Base-by-base conservation (phyloP, 1,140 invertebrate species). In the Aphidius ervi region DNA sequence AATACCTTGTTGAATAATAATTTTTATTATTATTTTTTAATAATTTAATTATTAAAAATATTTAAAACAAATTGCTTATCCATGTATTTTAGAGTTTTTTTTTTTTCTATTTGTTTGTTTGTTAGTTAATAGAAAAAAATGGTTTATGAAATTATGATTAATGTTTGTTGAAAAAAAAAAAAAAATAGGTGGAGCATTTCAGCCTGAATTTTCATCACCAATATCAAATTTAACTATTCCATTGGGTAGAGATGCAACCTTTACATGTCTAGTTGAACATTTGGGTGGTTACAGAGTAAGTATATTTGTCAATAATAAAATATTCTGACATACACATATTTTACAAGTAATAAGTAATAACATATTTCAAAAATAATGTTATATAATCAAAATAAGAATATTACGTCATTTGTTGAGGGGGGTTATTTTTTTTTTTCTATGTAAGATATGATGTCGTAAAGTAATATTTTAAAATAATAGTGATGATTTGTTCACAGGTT, bases 281-380 rank as follows among this genome's bases (percentile, higher is more conserved):
- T 84, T 95, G 65, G 92, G 92, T 52, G 90, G 90, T 71, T 95
- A 94, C 81, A 90, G 92, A 82, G 93, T 94, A 84, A 88, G 87
- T 83, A 56, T 42, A 31, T 53, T 55, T 31, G 57, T 59, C 45
- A 56, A 56, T 56, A n/a, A 16, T 41, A 16, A 48, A 10, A 48
- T 20, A 20, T 7, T 20, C n/a, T 7, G 10, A 16, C 46, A 52
- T 31, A 31, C 23, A 31, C 23, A 31, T 31, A 31, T 31, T 31
- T 31, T 31, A 31, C 23, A 31, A 31, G 23, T 31, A 48, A 48
- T 6, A 31, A 31, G 23, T 31, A 48, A 48, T 6, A 16, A 48
- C 4, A 48, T 48, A 20, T 48, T n/a, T 5, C 3, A 46, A 10
- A 46, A 16, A 46, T n/a, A n/a, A n/a, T 46, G 9, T 9, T 46